phyloP scores from a whole-genome alignment of 1,140 invertebrate genomes.

The Scaptomyza pallida region DNA sequence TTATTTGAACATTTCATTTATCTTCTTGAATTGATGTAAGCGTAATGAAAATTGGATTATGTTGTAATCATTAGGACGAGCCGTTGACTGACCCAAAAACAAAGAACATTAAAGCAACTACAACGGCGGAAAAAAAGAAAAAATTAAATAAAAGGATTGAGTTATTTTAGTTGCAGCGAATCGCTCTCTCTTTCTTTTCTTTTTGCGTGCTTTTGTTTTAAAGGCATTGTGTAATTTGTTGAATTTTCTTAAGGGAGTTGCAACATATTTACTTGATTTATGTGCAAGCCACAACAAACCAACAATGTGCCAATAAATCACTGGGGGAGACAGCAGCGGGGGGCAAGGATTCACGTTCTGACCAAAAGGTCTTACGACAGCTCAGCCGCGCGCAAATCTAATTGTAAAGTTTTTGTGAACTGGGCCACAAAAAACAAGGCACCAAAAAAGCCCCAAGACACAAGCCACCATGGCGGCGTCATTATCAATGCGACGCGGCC shows the following conservation, averaged over 20 bases:
- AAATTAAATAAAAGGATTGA: not conserved
- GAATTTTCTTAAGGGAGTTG: constrained; percentile 29
- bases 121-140: no score
- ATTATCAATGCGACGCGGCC: constrained; percentile 58
- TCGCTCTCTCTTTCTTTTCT: not conserved
- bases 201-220: constrained; percentile 17
- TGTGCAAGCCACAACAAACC: constrained; percentile 43
- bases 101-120: not conserved
- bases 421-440: constrained; percentile 45
- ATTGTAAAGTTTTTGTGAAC: constrained; percentile 75
- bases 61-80: constrained; percentile 63
- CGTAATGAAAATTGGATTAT: constrained; percentile 79
- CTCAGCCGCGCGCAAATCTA: constrained; percentile 59
- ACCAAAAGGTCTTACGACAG: constrained; percentile 38
- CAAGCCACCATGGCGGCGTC: constrained; percentile 38
- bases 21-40: constrained; percentile 71
- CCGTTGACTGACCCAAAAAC: constrained; percentile 25
- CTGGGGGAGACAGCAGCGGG: constrained; percentile 3
- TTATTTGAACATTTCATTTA: constrained; percentile 79
- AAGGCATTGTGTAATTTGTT: constrained; percentile 24
- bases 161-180: constrained; percentile 4
- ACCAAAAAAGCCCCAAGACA: constrained; percentile 46
- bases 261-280: constrained; percentile 71
- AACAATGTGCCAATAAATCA: constrained; percentile 71
- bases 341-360: not conserved